Base-by-base conservation (phyloP, 2,888 invertebrate genomes). In the Cotesia congregata region DNA sequence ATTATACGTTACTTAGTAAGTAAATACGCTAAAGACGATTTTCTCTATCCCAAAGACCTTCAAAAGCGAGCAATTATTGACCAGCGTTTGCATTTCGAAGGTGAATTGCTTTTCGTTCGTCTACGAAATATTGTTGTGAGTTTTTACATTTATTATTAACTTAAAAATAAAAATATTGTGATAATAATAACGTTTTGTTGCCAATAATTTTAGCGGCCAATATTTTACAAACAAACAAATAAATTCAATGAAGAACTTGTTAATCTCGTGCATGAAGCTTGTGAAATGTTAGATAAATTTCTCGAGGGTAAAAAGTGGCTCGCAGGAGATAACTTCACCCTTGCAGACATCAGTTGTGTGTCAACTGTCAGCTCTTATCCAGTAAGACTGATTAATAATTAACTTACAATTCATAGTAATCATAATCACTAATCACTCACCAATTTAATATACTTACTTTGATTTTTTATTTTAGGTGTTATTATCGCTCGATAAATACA, bases 21-120 rank as follows among this genome's bases (percentile, higher is more conserved):
- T 12, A 92, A 92, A 83, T 93, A 92, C 83, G 92, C 89, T 0
- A 89, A 90, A 76, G 87, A 90, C 80, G 91, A 92, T 82, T 82
- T 87, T 5, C 86, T 93, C 1, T 93, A 93, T 84, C 92, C 93
- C 0, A 91, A 90, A 81, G 92, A 93, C 81, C 83, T 91, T 0
- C 85, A 90, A 73, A 87, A 86, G 72, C 88, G 93, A 61, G 92
- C 92, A 0, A 83, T 89, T 15, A 87, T 93, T 40, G 91, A 93
- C 83, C 92, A 92, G 81, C 88, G 91, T 72, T 82, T 93, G 73
- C 90, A 92, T 84, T 92, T 91, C 81, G 91, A 93, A 77, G 50
- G 50, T 12, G 50, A 50, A 50, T 88, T 90, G 9, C 86, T 92
- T 1, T 92, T 92, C 79, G 87, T 90, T 69, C 85, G 89, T 17